Percentiles rank a stretch among this genome's conserved stretches.
phyloP scores from a whole-genome alignment of 2,797 vertebrate genomes.

The Rhincodon typus region DNA sequence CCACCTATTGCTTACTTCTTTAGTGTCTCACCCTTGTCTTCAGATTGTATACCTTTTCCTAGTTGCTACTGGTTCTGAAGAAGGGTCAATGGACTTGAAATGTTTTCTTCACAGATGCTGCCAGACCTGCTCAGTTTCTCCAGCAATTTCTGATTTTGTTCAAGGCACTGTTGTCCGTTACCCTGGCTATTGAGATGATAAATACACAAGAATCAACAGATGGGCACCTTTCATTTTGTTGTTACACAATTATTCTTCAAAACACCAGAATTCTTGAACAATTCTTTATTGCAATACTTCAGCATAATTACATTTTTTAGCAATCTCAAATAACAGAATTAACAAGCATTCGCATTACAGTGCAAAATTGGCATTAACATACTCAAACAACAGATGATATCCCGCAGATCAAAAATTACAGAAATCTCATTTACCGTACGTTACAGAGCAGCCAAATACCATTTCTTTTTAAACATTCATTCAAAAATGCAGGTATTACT shows the following conservation, averaged over 20 bases:
- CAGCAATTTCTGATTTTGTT: no score
- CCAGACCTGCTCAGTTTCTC: no score
- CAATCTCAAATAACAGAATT: constrained; percentile 22
- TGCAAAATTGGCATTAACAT: constrained; percentile 21
- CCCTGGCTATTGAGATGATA: no score
- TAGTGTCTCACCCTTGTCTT: no score
- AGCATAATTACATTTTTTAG: constrained; percentile 29
- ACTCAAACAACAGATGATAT: background rate
- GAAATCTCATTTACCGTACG: constrained; percentile 5
- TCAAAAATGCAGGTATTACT: background rate
- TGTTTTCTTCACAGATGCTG: no score
- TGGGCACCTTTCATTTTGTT: background rate
- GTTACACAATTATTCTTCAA: background rate
- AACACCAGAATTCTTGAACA: background rate
- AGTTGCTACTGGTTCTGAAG: no score
- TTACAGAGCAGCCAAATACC: background rate
- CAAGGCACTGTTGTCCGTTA: no score
- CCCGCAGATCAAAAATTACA: constrained; percentile 12
- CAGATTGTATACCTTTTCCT: no score
- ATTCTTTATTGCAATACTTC: constrained; percentile 35
- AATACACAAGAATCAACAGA: background rate
- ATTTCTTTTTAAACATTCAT: background rate
- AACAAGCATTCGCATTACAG: constrained; percentile 26
- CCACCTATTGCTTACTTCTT: no score
- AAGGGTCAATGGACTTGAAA: no score